Conservation (phyloP, 2,888 invertebrate genomes). For the Scaptomyza polygonia region DNA sequence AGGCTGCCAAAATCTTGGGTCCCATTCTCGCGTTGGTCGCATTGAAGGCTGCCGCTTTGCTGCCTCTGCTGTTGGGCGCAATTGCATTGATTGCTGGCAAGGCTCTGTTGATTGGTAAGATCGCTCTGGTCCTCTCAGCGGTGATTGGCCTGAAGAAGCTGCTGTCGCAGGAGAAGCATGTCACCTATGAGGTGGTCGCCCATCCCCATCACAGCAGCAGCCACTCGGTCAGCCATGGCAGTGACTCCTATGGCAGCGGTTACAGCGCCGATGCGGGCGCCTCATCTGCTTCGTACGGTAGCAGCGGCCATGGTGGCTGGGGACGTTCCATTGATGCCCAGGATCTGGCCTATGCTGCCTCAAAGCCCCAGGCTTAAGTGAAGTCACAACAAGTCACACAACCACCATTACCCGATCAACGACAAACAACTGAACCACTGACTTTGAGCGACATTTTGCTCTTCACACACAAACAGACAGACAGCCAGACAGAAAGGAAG, state of each 20-base stretch:
- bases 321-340: conserved; percentile 91
- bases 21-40: conserved; percentile 91
- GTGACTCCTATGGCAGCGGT: conserved; percentile 86
- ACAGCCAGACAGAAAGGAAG: conserved; percentile 48
- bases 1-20: conserved; percentile 91
- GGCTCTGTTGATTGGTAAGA: conserved; percentile 92
- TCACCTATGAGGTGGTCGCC: conserved; percentile 94
- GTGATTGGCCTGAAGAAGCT: conserved; percentile 94
- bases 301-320: conserved; percentile 89
- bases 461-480: conserved; percentile 29
- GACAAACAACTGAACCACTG: conserved; percentile 39
- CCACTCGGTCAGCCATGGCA: conserved; percentile 87
- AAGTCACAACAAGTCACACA: conserved; percentile 29
- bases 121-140: conserved; percentile 92
- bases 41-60: conserved; percentile 91
- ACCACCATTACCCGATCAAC: conserved; percentile 35
- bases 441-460: conserved; percentile 57
- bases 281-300: conserved; percentile 87
- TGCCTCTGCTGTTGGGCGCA: conserved; percentile 91
- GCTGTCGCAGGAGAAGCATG: conserved; percentile 92
- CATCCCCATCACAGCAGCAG: conserved; percentile 92
- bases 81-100: conserved; percentile 94
- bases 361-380: conserved; percentile 86
- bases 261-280: conserved; percentile 86
- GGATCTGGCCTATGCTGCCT: conserved; percentile 91